These are phyloP conservation scores for Coelinius sp. DNA, from an alignment of 2,888 invertebrate genomes.

Conservation along the genomic window DNA sequence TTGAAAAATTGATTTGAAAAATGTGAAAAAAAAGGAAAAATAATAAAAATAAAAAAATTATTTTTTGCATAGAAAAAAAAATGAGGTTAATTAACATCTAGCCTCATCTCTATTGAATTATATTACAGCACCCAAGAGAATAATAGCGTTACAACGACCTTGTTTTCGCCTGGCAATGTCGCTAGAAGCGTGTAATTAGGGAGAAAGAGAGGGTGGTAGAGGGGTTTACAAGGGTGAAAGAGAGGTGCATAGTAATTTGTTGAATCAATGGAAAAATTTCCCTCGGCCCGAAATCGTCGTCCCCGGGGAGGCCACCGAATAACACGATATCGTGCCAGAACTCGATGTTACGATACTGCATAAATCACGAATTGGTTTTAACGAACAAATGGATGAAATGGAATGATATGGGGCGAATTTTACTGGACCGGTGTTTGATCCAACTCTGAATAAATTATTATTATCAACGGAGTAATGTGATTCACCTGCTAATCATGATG, in stretches of 20 bases:
- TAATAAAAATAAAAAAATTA: background rate
- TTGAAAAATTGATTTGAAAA: background rate
- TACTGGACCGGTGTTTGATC: conserved; percentile 14
- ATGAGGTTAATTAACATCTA: conserved; percentile 13
- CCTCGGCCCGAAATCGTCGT: conserved; percentile 16
- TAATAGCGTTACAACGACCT: conserved; percentile 14
- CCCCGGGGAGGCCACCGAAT: conserved; percentile 15
- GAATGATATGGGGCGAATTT: background rate
- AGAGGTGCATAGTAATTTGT: conserved; percentile 31
- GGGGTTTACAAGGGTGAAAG: background rate
- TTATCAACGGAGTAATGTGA: background rate
- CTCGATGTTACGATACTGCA: conserved; percentile 35
- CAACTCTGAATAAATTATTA: background rate
- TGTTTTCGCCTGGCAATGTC: conserved; percentile 1
- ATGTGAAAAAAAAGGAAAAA: background rate
- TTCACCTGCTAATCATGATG: background rate
- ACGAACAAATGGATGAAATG: conserved; percentile 9
- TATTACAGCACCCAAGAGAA: conserved; percentile 16
- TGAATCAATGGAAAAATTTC: conserved; percentile 31
- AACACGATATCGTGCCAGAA: conserved; percentile 35
- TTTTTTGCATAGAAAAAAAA: background rate
- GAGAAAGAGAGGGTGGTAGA: background rate
- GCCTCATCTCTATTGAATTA: conserved; percentile 24
- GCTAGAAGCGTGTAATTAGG: conserved; percentile 22
- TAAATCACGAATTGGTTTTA: conserved; percentile 35